Conservation (phyloP, 1,140 invertebrate species). For the Papilio xuthus region DNA sequence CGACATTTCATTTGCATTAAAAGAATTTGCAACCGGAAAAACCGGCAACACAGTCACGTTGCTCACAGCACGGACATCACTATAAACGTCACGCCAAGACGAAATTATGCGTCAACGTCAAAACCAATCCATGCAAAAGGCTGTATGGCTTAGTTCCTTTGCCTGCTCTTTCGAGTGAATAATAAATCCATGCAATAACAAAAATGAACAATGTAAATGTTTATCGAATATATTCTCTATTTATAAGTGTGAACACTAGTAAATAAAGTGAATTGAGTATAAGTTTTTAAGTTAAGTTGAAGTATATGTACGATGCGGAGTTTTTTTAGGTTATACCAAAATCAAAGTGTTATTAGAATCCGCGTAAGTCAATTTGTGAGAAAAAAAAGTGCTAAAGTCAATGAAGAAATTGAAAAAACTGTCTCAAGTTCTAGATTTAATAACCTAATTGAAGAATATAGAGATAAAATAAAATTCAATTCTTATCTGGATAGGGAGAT, state of each 20-base stretch:
- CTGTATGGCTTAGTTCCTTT: too few species aligned
- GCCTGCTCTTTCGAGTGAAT: too few species aligned
- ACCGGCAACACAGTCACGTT: slow-evolving; percentile 27
- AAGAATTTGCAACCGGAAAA: slow-evolving; percentile 3
- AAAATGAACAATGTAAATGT: background rate
- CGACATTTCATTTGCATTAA: slow-evolving; percentile 11
- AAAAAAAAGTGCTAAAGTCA: slow-evolving; percentile 39
- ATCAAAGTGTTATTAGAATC: slow-evolving; percentile 53
- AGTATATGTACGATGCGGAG: slow-evolving; percentile 50
- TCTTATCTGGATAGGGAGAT: slow-evolving; percentile 70
- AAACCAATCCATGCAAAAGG: too few species aligned
- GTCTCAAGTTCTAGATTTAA: slow-evolving; percentile 55
- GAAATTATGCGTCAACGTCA: background rate
- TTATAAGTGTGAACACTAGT: background rate
- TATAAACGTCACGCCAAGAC: slow-evolving; percentile 21
- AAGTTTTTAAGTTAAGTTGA: background rate
- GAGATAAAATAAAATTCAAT: slow-evolving; percentile 68
- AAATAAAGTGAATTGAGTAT: slow-evolving; percentile 7
- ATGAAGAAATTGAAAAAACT: slow-evolving; percentile 41
- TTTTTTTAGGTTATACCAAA: slow-evolving; percentile 57
- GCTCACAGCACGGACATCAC: slow-evolving; percentile 23
- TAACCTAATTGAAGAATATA: slow-evolving; percentile 54
- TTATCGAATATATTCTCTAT: slow-evolving; percentile 1
- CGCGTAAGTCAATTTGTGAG: slow-evolving; percentile 49
- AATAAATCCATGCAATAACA: background rate